Base-by-base conservation (phyloP, 2,113 vertebrate genomes). In the Pluvianellus socialis region DNA sequence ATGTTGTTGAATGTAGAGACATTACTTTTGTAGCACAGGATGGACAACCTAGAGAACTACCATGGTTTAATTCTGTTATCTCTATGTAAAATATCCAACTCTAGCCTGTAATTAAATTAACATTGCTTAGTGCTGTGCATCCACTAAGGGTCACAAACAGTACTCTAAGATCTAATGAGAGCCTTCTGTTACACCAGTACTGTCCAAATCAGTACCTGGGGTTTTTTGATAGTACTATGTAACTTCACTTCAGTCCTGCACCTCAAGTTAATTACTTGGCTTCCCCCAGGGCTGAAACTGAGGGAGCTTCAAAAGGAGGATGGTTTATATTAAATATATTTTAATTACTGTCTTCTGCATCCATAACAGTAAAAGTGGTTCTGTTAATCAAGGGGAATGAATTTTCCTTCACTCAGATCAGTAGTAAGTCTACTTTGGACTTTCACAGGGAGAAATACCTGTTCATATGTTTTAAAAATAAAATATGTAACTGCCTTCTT, bases 241-340 rank as follows among this genome's bases (percentile, higher is more conserved):
- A 83, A 53, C 58, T 86, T 84, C 28, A 56, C 44, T 80, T 83
- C 81, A 75, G 55, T 52, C 58, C n/a, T 76, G n/a, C 42, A 44
- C 53, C 74, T 75, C 50, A 88, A 93, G 32, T 76, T 95, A 92
- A 96, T 97, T 92, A 88, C 88, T 86, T 80, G 18, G 32, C 47
- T 92, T 92, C 82, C 79, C 92, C 38, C 15, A 2, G 1, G 93
- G 92, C 74, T 88, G 79, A 94, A 79, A 80, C 62, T 74, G 50
- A 94, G 50, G 88, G 35, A 86, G 63, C 63, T 88, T 88, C 90
- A 94, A 93, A 92, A 95, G 83, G 50, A 96, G 88, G 35, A 90
- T 80, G 82, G 79, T 32, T 88, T 88, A 82, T 86, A 86, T 95
- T 92, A 94, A 96, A 92, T 80, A 20, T 79, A 90, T 92, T 94